Base-by-base conservation (phyloP, 2,888 invertebrate genomes). In the Brachynemurus nebulosus region DNA sequence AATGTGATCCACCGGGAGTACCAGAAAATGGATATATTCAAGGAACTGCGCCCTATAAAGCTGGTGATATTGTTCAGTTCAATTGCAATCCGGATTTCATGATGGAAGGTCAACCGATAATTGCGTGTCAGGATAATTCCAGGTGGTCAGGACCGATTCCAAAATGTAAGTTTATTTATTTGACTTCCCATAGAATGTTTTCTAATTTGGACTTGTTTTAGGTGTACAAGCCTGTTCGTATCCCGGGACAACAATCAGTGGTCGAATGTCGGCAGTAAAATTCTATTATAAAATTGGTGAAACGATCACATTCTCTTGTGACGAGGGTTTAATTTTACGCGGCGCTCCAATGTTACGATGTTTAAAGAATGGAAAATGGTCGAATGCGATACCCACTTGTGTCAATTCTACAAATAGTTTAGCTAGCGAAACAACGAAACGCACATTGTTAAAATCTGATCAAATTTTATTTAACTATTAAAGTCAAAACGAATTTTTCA, bases 211-310 rank as follows among this genome's bases (percentile, higher is more conserved):
- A 38, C 42, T 44, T n/a, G n/a, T 51, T 55, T 3, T 53, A 78
- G 79, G 78, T 66, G 77, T 80, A 20, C 78, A 83, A 65, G 86
- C 88, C 1, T 89, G 88, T 62, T 84, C 86, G 1, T 89, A 88
- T 60, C 86, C 88, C 0, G 88, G 88, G 21, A 86, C 86, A 17
- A 85, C 84, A 23, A 86, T 86, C 56, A 85, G 84, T 41, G 88
- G 86, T 1, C 73, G 83, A 35, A 86, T 86, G 80, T 86, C 86
- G 0, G 78, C 81, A 0, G 86, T 88, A 12, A 86, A 88, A 64
- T 89, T 88, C 66, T 88, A 84, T 66, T 89, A 89, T 66, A 80
- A 80, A 58, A 84, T 86, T 49, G 86, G 86, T 1, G 88, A 88
- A 61, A 84, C 80, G 19, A 82, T 89, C 44, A 82, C 81, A 2